phyloP scores from a whole-genome alignment of 2,797 vertebrate genomes.

The Acrossocheilus fasciatus region DNA sequence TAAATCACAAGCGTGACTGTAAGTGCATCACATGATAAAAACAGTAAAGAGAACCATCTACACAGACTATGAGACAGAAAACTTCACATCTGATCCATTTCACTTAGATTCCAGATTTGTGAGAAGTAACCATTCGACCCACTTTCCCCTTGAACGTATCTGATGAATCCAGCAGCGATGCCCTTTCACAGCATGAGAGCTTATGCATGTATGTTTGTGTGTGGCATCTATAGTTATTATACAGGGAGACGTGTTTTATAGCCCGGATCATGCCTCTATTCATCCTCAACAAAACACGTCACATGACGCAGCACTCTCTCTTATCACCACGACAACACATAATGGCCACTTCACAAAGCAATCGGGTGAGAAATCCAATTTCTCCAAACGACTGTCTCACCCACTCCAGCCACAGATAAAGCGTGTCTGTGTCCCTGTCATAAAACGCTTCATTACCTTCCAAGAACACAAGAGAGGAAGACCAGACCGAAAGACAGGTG shows the following conservation, averaged over 20 bases:
- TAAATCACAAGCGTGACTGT: not conserved
- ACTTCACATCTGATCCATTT: not conserved
- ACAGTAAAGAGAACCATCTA: not conserved
- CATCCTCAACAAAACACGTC: conserved; percentile 6
- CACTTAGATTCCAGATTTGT: not conserved
- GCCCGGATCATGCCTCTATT: conserved; percentile 1
- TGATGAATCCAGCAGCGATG: not conserved
- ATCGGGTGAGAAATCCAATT: conserved; percentile 42
- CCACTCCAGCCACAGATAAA: conserved; percentile 30
- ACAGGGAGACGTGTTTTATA: conserved; percentile 6
- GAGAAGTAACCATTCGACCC: not conserved
- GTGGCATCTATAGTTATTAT: not conserved
- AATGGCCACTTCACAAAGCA: conserved; percentile 41
- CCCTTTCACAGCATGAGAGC: not conserved
- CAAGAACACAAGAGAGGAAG: not conserved
- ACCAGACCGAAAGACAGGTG: not conserved
- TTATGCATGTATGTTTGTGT: conserved; percentile 3
- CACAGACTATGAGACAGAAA: not conserved
- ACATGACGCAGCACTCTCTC: conserved; percentile 15
- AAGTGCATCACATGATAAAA: not conserved
- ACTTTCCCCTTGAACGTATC: not conserved
- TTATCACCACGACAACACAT: conserved; percentile 35
- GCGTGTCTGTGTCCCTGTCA: conserved; percentile 23
- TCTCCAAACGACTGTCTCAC: not conserved
- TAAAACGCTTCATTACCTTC: conserved; percentile 23